These are phyloP conservation scores for human DNA, from an alignment of 2,113 vertebrate genomes.

Conservation along the genomic window DNA sequence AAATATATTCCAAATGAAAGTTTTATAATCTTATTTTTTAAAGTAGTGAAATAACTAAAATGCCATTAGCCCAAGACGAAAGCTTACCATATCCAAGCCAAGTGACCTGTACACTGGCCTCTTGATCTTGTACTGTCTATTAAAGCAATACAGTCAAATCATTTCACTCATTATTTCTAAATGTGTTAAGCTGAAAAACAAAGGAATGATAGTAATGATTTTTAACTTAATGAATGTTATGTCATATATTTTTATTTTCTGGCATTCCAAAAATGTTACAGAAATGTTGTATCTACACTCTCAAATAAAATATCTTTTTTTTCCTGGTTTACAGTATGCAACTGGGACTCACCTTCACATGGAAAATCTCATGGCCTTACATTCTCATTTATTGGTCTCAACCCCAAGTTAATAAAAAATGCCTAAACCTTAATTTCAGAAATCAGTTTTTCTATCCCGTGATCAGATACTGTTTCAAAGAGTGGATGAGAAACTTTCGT, in stretches of 20 bases:
- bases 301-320: not conserved
- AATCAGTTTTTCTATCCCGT: not conserved
- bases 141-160: not conserved
- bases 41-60: slow-evolving; percentile 33
- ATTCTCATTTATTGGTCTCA: not conserved
- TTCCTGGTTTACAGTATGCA: not conserved
- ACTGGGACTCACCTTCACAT: not conserved
- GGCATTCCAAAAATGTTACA: not conserved
- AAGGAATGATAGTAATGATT: not conserved
- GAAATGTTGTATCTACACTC: not conserved
- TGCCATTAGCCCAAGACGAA: not conserved
- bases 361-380: not conserved
- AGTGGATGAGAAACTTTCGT: not conserved
- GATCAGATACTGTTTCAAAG: not conserved
- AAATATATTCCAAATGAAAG: slow-evolving; percentile 12
- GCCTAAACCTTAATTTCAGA: not conserved
- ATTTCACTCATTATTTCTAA: slow-evolving; percentile 30
- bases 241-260: not conserved
- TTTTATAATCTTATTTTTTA: slow-evolving; percentile 13
- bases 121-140: not conserved
- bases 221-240: slow-evolving; percentile 24
- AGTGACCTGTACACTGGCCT: not conserved
- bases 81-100: not conserved
- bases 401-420: not conserved
- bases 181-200: not conserved